Evolutionary conservation across 2,888 invertebrate genomes (phyloP), one percentile per base, ranked within the genome.

Genomic region (Nycteola revayana): DNA sequence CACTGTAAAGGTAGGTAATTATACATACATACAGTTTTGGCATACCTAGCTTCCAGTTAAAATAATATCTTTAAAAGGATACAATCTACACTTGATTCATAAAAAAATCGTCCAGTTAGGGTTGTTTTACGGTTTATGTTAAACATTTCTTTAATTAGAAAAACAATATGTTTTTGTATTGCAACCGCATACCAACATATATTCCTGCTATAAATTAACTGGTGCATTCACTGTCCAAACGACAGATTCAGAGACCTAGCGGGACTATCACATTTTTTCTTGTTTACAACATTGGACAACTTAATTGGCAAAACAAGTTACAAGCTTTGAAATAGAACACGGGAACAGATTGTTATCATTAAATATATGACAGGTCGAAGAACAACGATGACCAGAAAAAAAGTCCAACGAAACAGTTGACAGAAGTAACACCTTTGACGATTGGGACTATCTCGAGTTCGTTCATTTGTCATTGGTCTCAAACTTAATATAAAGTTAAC

Each of bases 391-490:
- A 41, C 47, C 32, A 24, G 59, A 65, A 66, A 66, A 66, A 49
- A 32, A 9, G 33, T 37, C 38, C 37, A 55, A 36, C 42, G 57
- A 61, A 59, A 58, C 49, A 53, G 49, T 59, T 52, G 58, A 55
- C 58, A 56, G 57, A 60, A 66, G 49, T 65, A 61, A 74, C 74
- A 73, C 74, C 69, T 68, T 66, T 64, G 45, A 52, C 64, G 64
- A 69, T 73, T 60, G 60, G 61, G 31, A 55, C 48, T 73, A 67
- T 75, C 70, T 44, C 22, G 36, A 43, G 59, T 57, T 60, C 57
- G 57, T 75, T 72, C 75, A 81, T 77, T 79, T 79, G 75, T 78
- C 78, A 84, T 70, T 66, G 64, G 64, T 47, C 50, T 55, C 64
- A 53, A 55, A 50, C 42, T 50, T 55, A 49, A 56, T 70, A 67